Percentiles rank a stretch among this genome's conserved stretches.
phyloP scores from a whole-genome alignment of 2,888 invertebrate species.

The Slavum lentiscoides region DNA sequence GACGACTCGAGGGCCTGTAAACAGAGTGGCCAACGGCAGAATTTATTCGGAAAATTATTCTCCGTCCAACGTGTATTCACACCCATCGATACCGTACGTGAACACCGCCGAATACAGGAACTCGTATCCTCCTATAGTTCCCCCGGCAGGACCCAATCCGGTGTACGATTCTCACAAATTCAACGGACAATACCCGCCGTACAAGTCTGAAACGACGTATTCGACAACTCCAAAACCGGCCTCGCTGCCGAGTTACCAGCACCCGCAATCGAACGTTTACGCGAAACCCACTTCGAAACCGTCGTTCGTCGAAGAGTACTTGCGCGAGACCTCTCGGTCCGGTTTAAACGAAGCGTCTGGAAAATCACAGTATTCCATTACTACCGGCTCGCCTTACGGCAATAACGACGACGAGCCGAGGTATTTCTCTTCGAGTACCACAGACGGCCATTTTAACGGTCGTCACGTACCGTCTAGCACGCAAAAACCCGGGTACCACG shows the following conservation, averaged over 20 bases:
- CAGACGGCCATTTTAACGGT: background rate
- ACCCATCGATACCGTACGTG: slow-evolving; percentile 7
- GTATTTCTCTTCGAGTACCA: background rate
- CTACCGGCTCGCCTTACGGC: background rate
- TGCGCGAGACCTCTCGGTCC: background rate
- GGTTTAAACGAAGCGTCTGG: background rate
- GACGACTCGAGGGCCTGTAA: slow-evolving; percentile 20
- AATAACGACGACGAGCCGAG: background rate
- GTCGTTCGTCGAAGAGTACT: slow-evolving; percentile 21
- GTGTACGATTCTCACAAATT: slow-evolving; percentile 19
- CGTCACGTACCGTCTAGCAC: too few relatives aligned
- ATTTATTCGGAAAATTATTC: slow-evolving; percentile 25
- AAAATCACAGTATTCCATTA: slow-evolving; percentile 2
- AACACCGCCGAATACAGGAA: background rate
- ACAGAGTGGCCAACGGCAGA: slow-evolving; percentile 9
- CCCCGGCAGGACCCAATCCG: background rate
- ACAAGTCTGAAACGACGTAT: slow-evolving; percentile 13
- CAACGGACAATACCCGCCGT: slow-evolving; percentile 18
- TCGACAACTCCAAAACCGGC: slow-evolving; percentile 28
- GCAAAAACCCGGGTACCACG: background rate
- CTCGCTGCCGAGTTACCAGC: background rate
- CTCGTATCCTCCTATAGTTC: background rate
- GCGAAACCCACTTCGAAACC: slow-evolving; percentile 32
- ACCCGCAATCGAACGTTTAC: slow-evolving; percentile 19
- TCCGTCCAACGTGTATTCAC: slow-evolving; percentile 6